A percentile compares a stretch with the other conserved stretches of the same genome.
Conservation (phyloP, 2,888 invertebrate genomes). For the Orchesella flavescens region DNA sequence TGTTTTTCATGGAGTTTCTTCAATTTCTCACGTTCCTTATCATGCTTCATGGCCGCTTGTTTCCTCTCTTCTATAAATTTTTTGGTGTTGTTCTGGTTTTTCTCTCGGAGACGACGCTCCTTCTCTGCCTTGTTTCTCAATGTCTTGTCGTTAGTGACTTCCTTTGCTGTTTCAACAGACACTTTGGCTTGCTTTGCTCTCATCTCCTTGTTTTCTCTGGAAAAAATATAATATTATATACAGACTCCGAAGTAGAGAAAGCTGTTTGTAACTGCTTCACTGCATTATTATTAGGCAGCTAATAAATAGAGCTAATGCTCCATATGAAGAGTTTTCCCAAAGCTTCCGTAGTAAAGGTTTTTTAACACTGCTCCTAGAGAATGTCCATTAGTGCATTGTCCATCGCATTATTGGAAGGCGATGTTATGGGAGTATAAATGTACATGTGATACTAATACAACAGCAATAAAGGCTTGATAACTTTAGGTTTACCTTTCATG, state of each 20-base stretch:
- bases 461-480: too few species aligned
- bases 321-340: too few species aligned
- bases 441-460: too few species aligned
- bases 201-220: constrained; percentile 94
- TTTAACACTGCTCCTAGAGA: too few species aligned
- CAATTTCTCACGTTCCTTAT: constrained; percentile 92
- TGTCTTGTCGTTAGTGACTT: constrained; percentile 95
- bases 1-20: constrained; percentile 94
- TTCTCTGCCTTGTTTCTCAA: constrained; percentile 97
- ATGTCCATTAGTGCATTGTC: too few species aligned
- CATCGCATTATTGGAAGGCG: too few species aligned
- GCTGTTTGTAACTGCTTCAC: not conserved
- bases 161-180: constrained; percentile 97
- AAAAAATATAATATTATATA: constrained; percentile 54
- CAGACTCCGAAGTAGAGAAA: not conserved
- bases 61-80: constrained; percentile 97
- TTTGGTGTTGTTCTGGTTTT: constrained; percentile 98
- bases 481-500: constrained; percentile 82
- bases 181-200: constrained; percentile 91
- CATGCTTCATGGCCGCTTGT: constrained; percentile 89
- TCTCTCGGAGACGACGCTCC: constrained; percentile 92
- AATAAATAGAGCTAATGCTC: too few species aligned
- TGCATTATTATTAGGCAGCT: not conserved
- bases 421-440: too few species aligned
- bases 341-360: too few species aligned